Conservation (phyloP, 2,113 vertebrate species). For the Ibidorhyncha struthersii region DNA sequence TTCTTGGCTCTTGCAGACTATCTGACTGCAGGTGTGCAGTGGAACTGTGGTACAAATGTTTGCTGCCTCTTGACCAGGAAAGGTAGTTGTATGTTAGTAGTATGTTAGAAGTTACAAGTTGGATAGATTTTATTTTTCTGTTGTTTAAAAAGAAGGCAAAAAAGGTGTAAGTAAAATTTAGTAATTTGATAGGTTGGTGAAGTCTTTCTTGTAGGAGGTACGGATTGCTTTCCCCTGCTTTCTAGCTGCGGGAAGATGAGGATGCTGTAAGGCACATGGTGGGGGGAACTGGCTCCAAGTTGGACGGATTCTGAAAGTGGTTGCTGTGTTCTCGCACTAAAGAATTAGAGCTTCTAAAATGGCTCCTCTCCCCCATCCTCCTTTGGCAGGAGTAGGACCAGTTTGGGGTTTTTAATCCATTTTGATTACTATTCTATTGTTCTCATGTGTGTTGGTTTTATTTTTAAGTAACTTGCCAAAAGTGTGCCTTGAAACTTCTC, state of each 20-base stretch:
- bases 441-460: background rate
- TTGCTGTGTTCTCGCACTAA: background rate
- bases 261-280: background rate
- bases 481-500: background rate
- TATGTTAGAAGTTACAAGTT: background rate
- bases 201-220: background rate
- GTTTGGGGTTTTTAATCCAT: background rate
- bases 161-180: background rate
- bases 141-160: background rate
- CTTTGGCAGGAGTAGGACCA: background rate
- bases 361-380: background rate
- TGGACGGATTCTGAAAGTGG: background rate
- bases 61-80: background rate
- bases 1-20: background rate
- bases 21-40: background rate
- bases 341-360: constrained; percentile 14
- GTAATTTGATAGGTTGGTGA: background rate
- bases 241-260: background rate
- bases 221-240: background rate
- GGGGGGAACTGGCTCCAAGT: background rate
- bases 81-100: background rate
- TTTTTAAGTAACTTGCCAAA: background rate
- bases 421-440: background rate
- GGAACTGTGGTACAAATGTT: background rate
- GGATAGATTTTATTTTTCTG: background rate